phyloP scores from a whole-genome alignment of 2,797 vertebrate genomes.

The Mus caroli region DNA sequence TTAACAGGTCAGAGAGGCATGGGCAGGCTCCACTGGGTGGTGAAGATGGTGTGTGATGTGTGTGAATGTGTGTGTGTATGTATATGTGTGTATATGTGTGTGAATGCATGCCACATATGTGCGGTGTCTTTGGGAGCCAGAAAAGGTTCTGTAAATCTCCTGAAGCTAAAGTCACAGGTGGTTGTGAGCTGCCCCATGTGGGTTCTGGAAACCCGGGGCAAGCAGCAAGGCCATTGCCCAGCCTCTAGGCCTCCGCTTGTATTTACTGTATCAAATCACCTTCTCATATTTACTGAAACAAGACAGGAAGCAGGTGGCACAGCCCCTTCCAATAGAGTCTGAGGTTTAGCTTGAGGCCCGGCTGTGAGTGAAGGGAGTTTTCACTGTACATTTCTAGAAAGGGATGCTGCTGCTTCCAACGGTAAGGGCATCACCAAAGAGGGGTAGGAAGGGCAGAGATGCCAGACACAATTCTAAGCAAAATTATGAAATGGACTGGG shows the following conservation, averaged over 20 bases:
- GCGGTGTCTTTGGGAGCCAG: background rate
- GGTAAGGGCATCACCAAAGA: background rate
- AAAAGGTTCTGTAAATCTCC: background rate
- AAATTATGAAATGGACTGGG: background rate
- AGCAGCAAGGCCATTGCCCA: too few relatives aligned
- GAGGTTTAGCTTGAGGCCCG: background rate
- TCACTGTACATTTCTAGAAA: background rate
- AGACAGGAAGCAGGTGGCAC: background rate
- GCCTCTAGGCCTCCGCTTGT: background rate
- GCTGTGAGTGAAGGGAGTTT: background rate
- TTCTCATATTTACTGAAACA: background rate
- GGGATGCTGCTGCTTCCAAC: background rate
- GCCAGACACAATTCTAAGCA: background rate
- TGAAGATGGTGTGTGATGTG: background rate
- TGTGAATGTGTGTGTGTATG: background rate
- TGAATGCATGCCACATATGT: accelerated
- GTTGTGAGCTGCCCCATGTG: background rate
- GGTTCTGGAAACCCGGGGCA: too few relatives aligned
- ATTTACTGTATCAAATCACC: background rate
- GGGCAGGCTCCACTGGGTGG: background rate
- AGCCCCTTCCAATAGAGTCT: background rate
- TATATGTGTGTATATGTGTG: background rate
- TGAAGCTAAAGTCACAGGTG: too few relatives aligned
- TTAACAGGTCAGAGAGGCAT: background rate
- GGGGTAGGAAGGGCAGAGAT: background rate